Base-by-base conservation (phyloP, 2,888 invertebrate species). In the Germaria angustata region DNA sequence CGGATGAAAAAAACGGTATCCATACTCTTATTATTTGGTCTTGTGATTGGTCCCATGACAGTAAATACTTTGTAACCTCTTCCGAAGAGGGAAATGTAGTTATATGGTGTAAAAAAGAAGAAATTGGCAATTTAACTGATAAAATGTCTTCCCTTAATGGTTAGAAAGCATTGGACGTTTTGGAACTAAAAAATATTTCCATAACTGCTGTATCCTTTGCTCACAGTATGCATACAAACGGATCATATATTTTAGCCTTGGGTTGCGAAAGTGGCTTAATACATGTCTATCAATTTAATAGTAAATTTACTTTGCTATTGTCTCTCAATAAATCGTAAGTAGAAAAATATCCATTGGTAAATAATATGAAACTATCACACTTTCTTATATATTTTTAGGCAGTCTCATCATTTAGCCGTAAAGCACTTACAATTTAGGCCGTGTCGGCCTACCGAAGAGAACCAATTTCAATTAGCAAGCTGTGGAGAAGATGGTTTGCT, bases 21-120 rank as follows among this genome's bases (percentile, higher is more conserved):
- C 99, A 99, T 88, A 92, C 95, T 0, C 93, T 99, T 86, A 98
- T 99, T 55, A 96, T 99, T 86, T 99, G 99, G 99, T 95, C 96
- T 69, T 98, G 98, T 90, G 94, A 95, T 61, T 99, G 99, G 99
- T 93, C 95, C 2, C 94, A 93, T 80, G 97, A 98, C 90, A 95
- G 95, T 0, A 90, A 91, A 71, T 94, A 94, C 86, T 99, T 99
- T 90, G 94, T 93, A 0, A 99, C 99, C 0, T 97, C 96, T 0
- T 97, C 98, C 0, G 92, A 98, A 79, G 98, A 98, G 89, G 98
- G 98, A 49, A 97, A 96, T 93, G 92, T 93, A 84, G 90, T 86
- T 78, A 82, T 85, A 17, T 91, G 91, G 90, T 86, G 46, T 57
- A 84, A 85, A 36, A 22, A 51, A 1, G 72, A 81, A 2, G 51